These are phyloP conservation scores for Meandrina meandrites DNA, from an alignment of 92 coral and sea anemone species.

Conservation along the genomic window DNA sequence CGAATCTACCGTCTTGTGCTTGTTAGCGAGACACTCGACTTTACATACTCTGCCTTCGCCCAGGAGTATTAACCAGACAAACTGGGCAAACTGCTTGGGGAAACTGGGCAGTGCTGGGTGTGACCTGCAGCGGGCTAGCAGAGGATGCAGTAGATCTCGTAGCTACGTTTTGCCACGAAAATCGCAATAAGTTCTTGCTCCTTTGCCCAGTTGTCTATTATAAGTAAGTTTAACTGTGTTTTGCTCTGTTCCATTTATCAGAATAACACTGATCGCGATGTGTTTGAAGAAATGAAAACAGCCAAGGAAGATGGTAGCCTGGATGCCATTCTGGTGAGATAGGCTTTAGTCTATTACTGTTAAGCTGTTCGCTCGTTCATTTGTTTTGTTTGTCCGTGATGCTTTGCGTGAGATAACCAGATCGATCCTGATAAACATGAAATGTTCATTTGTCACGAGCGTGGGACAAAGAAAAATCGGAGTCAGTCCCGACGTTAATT, in stretches of 20 bases:
- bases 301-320: slow-evolving; percentile 80
- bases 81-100: not conserved
- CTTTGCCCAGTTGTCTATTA: not conserved
- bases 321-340: slow-evolving; percentile 79
- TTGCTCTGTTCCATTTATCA: slow-evolving; percentile 8
- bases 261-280: slow-evolving; percentile 88
- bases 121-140: not conserved
- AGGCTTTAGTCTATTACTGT: not conserved
- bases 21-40: not conserved
- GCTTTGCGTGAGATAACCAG: too few species aligned
- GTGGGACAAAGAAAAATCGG: too few species aligned
- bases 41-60: not conserved
- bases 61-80: not conserved
- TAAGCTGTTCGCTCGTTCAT: not conserved
- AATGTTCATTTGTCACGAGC: too few species aligned
- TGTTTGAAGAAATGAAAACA: slow-evolving; percentile 88
- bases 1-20: not conserved
- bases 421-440: too few species aligned
- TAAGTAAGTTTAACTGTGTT: not conserved
- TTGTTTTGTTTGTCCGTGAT: not conserved
- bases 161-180: not conserved
- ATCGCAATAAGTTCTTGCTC: not conserved
- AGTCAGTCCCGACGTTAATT: too few species aligned
- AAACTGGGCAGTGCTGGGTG: not conserved
- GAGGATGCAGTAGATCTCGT: not conserved